Evolutionary conservation across 2,888 invertebrate genomes (phyloP), one percentile per base, ranked within the genome.

Genomic region (Pomacea canaliculata): DNA sequence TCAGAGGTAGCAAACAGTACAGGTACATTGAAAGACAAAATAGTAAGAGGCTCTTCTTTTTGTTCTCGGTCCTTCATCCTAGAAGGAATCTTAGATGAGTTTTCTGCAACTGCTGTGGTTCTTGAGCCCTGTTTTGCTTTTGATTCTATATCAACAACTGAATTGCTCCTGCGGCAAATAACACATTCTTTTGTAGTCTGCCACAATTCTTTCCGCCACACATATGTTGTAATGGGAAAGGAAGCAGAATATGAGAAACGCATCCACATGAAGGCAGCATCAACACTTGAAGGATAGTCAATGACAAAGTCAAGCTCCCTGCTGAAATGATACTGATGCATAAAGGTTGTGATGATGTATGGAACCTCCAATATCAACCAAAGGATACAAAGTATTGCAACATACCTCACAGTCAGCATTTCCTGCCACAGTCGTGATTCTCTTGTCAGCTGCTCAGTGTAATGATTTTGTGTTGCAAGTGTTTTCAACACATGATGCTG

Each of bases 1-100:
- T 87, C 81, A 27, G 87, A 84, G 1, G 88, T 89, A 13, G 89
- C 89, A 81, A 88, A 89, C 23, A 89, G 79, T 8, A 89, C 88
- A 8, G 89, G 89, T 37, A 88, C 85, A 73, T 85, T 85, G 73
- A 86, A 86, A 7, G 78, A 49, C 60, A 80, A 76, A 46, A 79
- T 69, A 69, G 76, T 78, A 9, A 79, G 78, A 9, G 80, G 78
- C 60, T 83, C 80, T 10, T 70, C 71, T 69, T 80, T 79, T 27
- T 69, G 69, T 13, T 82, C 79, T 48, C 70, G 46, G 5, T 80
- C 80, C 76, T 78, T 81, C 10, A 63, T 63, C 76, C 71, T 72
- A 78, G 80, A 23, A 72, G 75, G 60, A 71, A 73, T 13, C 62
- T 56, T 75, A 74, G 73, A 63, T 62, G 37, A 48, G 49, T 70